phyloP scores from a whole-genome alignment of 2,797 vertebrate species.

The Lepus oiostolus region DNA sequence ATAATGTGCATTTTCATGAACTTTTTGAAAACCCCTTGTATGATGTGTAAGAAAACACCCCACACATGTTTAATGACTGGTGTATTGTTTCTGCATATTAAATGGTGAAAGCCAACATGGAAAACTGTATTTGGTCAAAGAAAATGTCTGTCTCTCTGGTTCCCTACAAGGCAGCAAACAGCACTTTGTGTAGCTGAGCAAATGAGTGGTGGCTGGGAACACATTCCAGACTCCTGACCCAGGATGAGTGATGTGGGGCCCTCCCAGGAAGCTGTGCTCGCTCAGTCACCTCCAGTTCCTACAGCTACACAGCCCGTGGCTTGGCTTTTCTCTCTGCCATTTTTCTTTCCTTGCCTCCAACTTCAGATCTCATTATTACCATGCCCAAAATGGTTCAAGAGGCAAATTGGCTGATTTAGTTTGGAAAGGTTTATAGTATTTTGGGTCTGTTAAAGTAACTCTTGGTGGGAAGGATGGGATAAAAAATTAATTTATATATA shows the following conservation, averaged over 20 bases:
- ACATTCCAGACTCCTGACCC: slow-evolving; percentile 29
- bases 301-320: slow-evolving; percentile 17
- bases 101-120: slow-evolving; percentile 33
- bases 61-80: slow-evolving; percentile 8
- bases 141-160: slow-evolving; percentile 37
- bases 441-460: neutral
- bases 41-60: neutral
- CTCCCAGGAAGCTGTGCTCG: slow-evolving; percentile 41
- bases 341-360: slow-evolving; percentile 27
- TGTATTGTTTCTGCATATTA: neutral
- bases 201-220: neutral
- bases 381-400: neutral
- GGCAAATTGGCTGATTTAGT: neutral
- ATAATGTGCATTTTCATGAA: no score
- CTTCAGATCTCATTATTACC: slow-evolving; percentile 39
- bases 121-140: slow-evolving; percentile 48
- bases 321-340: neutral
- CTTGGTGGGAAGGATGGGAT: neutral
- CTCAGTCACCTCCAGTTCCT: slow-evolving; percentile 20
- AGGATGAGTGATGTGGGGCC: slow-evolving; percentile 14
- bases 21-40: neutral
- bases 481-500: neutral
- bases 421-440: slow-evolving; percentile 36
- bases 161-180: slow-evolving; percentile 38
- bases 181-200: neutral